Base-by-base conservation (phyloP, 1,140 invertebrate genomes). In the Zaprionus ghesquierei region DNA sequence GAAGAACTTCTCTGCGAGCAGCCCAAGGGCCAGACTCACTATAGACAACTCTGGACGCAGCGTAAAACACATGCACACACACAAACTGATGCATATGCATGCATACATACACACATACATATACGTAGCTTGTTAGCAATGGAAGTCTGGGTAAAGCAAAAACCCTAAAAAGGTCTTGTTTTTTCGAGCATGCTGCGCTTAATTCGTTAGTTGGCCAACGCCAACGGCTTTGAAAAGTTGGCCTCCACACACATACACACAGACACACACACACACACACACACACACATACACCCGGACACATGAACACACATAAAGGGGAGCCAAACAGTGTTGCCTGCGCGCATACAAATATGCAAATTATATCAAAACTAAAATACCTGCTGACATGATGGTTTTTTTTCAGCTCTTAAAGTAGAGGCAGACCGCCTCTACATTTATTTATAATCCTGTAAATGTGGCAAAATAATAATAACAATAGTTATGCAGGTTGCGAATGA, bases 351-450 rank as follows among this genome's bases (percentile, higher is more conserved):
- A 77, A 82, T 81, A 81, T 82, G 75, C 79, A 82, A 82, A 82
- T 78, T 71, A 46, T 75, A 82, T 78, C 59, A 60, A 82, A 79
- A 78, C 44, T 81, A 82, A 81, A 81, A 82, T 82, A 81, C 70
- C 78, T 81, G 79, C 75, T 81, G 79, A 81, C 79, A 81, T 81
- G 64, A 56, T 12, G 41, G 18, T 46, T 46, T 20, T 46, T 82
- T 74, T 31, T 50, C 55, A 46, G 2, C 41, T 22, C 76, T 50
- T 70, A 60, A 75, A 84, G 65, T 62, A 60, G 10, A 8, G 59
- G 41, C 69, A 81, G 51, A 15, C 38, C 46, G 25, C 23, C 46
- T 15, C 25, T 22, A 18, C 31, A 29, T 56, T 65, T 50, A 46
- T n/a, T n/a, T n/a, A 53, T 55, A 33, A 35, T 60, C 25, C n/a